phyloP scores from a whole-genome alignment of 1,140 invertebrate genomes.

The Magallana ariakensis region DNA sequence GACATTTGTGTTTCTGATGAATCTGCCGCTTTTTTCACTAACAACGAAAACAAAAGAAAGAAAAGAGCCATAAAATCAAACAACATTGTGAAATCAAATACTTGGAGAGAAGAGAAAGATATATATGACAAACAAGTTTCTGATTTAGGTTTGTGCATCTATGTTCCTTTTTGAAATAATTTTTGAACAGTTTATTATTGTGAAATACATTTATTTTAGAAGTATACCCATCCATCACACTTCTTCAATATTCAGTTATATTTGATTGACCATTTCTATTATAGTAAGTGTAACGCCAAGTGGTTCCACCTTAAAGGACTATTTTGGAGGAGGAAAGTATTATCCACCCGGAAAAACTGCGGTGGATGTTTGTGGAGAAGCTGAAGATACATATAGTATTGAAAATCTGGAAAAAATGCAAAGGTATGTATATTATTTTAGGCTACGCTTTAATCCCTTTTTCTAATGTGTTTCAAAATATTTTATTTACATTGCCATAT shows the following conservation, averaged over 20 bases:
- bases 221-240: neutral
- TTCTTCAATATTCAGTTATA: neutral
- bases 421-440: slow-evolving; percentile 42
- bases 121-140: neutral
- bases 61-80: slow-evolving; percentile 14
- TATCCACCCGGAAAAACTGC: slow-evolving; percentile 21
- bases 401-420: slow-evolving; percentile 50
- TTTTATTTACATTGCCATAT: too few relatives aligned
- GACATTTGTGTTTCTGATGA: slow-evolving; percentile 31
- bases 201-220: neutral
- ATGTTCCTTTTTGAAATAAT: too few relatives aligned
- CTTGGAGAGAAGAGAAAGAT: slow-evolving; percentile 1
- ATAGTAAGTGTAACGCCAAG: neutral
- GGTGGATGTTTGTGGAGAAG: slow-evolving; percentile 33
- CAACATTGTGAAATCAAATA: neutral
- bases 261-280: slow-evolving; percentile 4
- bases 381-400: slow-evolving; percentile 39
- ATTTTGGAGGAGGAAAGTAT: neutral
- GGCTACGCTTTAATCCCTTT: neutral
- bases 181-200: neutral
- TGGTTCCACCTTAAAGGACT: neutral
- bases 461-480: too few relatives aligned
- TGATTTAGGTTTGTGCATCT: neutral
- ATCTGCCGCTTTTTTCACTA: neutral
- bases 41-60: slow-evolving; percentile 9